phyloP scores from a whole-genome alignment of 2,113 vertebrate genomes.

The Xyliphius kryptos region DNA sequence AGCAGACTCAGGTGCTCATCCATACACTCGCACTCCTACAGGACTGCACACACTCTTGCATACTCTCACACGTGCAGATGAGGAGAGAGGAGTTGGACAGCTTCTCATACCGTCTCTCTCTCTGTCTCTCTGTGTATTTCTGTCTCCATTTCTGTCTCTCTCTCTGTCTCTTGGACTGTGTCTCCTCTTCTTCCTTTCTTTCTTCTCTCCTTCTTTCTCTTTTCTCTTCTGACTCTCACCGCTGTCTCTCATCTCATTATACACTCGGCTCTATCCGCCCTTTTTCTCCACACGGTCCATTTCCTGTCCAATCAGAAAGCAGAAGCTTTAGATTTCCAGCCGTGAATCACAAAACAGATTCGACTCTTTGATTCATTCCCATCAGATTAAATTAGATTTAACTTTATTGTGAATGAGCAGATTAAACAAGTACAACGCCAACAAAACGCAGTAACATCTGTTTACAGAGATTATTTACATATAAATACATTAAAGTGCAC shows the following conservation, averaged over 20 bases:
- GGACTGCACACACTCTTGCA: not conserved
- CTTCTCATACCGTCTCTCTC: not conserved
- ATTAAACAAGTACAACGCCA: too few species aligned
- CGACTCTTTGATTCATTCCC: not conserved
- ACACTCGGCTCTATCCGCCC: conserved; percentile 3
- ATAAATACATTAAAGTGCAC: too few species aligned
- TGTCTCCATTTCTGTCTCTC: too few species aligned
- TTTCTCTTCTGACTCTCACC: not conserved
- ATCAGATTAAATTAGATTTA: too few species aligned
- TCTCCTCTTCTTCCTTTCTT: not conserved
- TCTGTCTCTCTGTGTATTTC: too few species aligned
- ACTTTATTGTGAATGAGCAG: too few species aligned
- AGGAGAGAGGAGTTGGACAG: too few species aligned
- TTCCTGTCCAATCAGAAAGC: conserved; percentile 56
- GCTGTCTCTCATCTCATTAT: not conserved
- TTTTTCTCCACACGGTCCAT: conserved; percentile 37
- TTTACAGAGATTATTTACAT: too few species aligned
- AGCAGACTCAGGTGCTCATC: conserved; percentile 88
- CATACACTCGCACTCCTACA: conserved; percentile 58
- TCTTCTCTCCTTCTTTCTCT: not conserved
- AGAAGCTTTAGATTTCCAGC: conserved; percentile 37
- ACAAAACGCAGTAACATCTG: too few species aligned
- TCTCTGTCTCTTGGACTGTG: too few species aligned
- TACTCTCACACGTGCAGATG: not conserved
- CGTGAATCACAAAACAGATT: not conserved